Base-by-base conservation (phyloP, 2,888 invertebrate genomes). In the Melanostoma mellinum region DNA sequence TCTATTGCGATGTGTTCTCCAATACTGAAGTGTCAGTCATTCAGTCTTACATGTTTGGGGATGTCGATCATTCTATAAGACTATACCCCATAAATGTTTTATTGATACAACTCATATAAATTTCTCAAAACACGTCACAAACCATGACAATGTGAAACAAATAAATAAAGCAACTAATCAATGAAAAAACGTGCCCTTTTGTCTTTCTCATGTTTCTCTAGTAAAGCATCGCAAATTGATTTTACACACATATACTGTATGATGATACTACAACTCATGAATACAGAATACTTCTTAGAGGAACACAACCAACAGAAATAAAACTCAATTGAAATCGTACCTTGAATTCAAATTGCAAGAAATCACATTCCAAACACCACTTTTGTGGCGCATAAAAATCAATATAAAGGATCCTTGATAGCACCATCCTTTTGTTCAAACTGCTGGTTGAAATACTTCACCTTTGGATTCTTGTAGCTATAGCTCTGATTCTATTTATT, bases 311-410 rank as follows among this genome's bases (percentile, higher is more conserved):
- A 53, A 74, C 55, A 50, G 44, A 72, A 75, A 77, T 38, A 82
- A 63, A 67, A 56, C 55, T 77, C 67, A 82, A 77, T 82, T 77
- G 82, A 73, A 77, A 77, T 82, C 82, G 73, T 68, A 78, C 69
- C 78, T 78, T 73, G 78, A 78, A 82, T 82, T 72, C 73, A 82
- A 82, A 82, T 78, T 69, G 63, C 58, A 69, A 69, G 73, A 73
- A 78, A 78, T 82, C 78, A 78, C 78, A 78, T 69, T 65, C 46
- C 69, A 52, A 73, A 82, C 78, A 82, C 40, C 67, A 68, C 58
- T 78, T 78, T 69, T 73, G 82, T 82, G 82, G 82, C 63, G 56
- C 44, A 74, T 82, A 74, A 73, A 77, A 82, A 78, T 73, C 78
- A 65, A 78, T 69, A 78, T 63, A 38, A 61, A 44, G 52, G n/a